Percentiles rank a stretch among this genome's conserved stretches.
Conservation (phyloP, 2,888 invertebrate genomes). For the Polyploca ridens region DNA sequence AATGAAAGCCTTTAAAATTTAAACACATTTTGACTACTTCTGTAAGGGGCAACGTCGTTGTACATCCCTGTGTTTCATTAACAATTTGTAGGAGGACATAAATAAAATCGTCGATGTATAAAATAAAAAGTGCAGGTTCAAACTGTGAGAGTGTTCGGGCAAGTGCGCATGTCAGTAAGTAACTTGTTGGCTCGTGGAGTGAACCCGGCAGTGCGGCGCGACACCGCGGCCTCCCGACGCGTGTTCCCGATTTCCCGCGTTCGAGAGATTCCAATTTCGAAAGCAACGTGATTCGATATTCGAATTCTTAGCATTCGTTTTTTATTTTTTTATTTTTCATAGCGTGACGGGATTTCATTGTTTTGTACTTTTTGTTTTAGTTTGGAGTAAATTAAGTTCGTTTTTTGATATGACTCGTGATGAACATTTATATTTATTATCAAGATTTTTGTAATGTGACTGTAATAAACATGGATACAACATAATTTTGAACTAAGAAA, state of each 20-base stretch:
- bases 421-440: not conserved
- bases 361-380: not conserved
- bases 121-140: constrained; percentile 37
- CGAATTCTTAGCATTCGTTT: constrained; percentile 14
- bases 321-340: not conserved
- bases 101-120: constrained; percentile 36
- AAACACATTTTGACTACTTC: constrained; percentile 65
- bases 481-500: constrained; percentile 36
- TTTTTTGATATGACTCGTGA: not conserved
- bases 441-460: not conserved
- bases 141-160: constrained; percentile 49
- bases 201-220: constrained; percentile 77
- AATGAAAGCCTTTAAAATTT: constrained; percentile 78
- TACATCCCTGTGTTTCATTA: constrained; percentile 31
- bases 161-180: constrained; percentile 77
- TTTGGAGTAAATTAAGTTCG: constrained; percentile 1
- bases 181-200: constrained; percentile 78
- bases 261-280: constrained; percentile 43
- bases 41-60: constrained; percentile 18
- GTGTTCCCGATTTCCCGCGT: constrained; percentile 47
- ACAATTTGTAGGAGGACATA: constrained; percentile 16
- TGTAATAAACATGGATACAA: constrained; percentile 48
- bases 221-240: constrained; percentile 60
- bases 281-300: constrained; percentile 21
- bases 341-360: not conserved